These are phyloP conservation scores for Siniperca knerii DNA, from an alignment of 2,113 vertebrate species.

Conservation along the genomic window DNA sequence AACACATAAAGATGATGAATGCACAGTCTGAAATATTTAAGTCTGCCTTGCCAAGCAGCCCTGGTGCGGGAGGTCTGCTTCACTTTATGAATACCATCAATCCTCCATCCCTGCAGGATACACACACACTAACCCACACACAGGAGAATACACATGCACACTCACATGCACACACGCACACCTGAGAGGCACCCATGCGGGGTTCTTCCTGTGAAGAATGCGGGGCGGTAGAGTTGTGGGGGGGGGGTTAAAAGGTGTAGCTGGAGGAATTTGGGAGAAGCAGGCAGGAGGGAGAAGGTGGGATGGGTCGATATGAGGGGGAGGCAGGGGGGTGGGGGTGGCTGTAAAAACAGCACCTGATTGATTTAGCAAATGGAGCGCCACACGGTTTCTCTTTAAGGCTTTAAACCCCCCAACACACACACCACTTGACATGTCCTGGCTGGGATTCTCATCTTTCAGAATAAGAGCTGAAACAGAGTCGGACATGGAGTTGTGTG, in stretches of 20 bases:
- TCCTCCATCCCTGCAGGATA: conserved; percentile 71
- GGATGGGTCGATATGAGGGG: conserved; percentile 44
- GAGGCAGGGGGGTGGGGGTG: conserved; percentile 18
- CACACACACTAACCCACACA: conserved; percentile 49
- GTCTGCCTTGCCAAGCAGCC: conserved; percentile 75
- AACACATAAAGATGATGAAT: conserved; percentile 84
- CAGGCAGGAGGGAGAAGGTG: conserved; percentile 50
- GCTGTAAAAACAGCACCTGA: conserved; percentile 85
- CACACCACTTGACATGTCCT: conserved; percentile 71
- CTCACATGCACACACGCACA: conserved; percentile 43
- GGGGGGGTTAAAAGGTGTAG: conserved; percentile 73
- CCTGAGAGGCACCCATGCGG: conserved; percentile 73
- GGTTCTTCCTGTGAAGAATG: conserved; percentile 71
- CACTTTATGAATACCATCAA: conserved; percentile 85
- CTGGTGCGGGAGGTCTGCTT: conserved; percentile 78
- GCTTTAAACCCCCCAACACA: conserved; percentile 17
- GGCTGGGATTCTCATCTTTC: conserved; percentile 81
- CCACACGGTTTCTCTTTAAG: conserved; percentile 64
- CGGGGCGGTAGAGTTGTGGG: conserved; percentile 24
- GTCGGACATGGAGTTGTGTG: conserved; percentile 41
- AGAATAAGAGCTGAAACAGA: conserved; percentile 59
- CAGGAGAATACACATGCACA: neutral
- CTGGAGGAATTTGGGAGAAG: conserved; percentile 73
- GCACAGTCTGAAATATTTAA: conserved; percentile 79
- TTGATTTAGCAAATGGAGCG: conserved; percentile 88